Evolutionary conservation across 2,888 invertebrate genomes (phyloP).

Genomic region (Incurvaria masculella): DNA sequence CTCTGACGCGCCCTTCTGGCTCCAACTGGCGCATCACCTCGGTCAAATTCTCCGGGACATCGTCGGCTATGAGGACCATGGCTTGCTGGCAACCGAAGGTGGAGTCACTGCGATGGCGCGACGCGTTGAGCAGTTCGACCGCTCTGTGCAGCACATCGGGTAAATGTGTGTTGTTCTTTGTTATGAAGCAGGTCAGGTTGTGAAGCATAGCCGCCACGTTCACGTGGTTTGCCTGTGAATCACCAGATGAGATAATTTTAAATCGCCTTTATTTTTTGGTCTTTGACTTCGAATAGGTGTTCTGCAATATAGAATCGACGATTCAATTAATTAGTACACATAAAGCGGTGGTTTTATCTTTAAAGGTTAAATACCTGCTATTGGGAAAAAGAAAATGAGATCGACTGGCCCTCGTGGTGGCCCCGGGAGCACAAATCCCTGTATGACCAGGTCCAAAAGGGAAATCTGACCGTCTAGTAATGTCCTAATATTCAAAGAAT

Average conservation of each 20-base stretch:
- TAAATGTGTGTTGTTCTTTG: slow-evolving; percentile 34
- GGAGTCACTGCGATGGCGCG: slow-evolving; percentile 21
- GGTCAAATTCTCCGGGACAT: slow-evolving; percentile 33
- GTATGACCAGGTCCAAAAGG: neutral
- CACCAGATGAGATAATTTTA: too few species aligned
- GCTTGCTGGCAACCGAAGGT: slow-evolving; percentile 43
- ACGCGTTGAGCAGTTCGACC: slow-evolving; percentile 27
- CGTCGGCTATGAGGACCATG: slow-evolving; percentile 41
- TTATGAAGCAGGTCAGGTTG: slow-evolving; percentile 25
- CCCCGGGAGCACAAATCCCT: neutral
- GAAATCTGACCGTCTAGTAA: too few species aligned
- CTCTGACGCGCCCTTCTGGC: slow-evolving; percentile 33
- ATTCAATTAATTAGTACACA: too few species aligned
- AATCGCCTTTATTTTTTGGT: too few species aligned
- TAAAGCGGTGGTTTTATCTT: too few species aligned
- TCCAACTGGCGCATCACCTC: slow-evolving; percentile 29
- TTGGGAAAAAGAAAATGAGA: neutral
- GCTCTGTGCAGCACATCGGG: slow-evolving; percentile 28
- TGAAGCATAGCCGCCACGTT: slow-evolving; percentile 47
- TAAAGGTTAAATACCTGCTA: neutral
- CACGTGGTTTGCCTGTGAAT: slow-evolving; percentile 40
- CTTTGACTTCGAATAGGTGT: too few species aligned
- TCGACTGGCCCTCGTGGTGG: neutral
- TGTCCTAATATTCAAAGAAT: too few species aligned
- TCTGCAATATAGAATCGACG: too few species aligned